Conservation (phyloP, 2,888 invertebrate genomes). For the Phoenoteleia sp. region DNA sequence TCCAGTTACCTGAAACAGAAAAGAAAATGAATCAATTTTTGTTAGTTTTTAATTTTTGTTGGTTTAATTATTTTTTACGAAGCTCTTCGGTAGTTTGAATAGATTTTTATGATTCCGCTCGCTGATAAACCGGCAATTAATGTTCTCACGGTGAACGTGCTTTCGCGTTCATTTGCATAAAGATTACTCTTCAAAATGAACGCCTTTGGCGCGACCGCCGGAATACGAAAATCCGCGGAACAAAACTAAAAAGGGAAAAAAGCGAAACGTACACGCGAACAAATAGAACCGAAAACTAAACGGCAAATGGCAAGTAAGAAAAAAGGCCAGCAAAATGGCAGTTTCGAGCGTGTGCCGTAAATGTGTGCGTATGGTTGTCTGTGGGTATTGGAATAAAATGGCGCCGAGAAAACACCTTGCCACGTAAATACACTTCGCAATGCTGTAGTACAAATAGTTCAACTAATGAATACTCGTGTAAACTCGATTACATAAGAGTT, state of each 20-base stretch:
- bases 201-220: conserved; percentile 48
- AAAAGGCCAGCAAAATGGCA: conserved; percentile 11
- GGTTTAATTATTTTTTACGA: conserved; percentile 41
- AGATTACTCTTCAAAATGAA: conserved; percentile 57
- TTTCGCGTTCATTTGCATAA: conserved; percentile 62
- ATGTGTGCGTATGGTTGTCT: background rate
- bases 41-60: background rate
- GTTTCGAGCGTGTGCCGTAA: conserved; percentile 18
- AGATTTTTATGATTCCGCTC: conserved; percentile 41
- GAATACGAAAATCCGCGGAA: conserved; percentile 48
- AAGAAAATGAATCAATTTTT: conserved; percentile 26
- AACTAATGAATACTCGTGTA: conserved; percentile 41
- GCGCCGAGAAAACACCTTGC: conserved; percentile 20
- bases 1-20: conserved; percentile 39
- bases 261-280: conserved; percentile 24
- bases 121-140: conserved; percentile 61
- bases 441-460: conserved; percentile 19
- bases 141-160: conserved; percentile 47
- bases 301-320: background rate
- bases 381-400: conserved; percentile 19
- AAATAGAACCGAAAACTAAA: conserved; percentile 35
- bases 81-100: conserved; percentile 6
- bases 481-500: conserved; percentile 11
- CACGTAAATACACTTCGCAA: conserved; percentile 5
- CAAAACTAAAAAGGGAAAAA: conserved; percentile 30